Evolutionary conservation across 2,888 invertebrate genomes (phyloP).

Genomic region (Gortyna flavago): DNA sequence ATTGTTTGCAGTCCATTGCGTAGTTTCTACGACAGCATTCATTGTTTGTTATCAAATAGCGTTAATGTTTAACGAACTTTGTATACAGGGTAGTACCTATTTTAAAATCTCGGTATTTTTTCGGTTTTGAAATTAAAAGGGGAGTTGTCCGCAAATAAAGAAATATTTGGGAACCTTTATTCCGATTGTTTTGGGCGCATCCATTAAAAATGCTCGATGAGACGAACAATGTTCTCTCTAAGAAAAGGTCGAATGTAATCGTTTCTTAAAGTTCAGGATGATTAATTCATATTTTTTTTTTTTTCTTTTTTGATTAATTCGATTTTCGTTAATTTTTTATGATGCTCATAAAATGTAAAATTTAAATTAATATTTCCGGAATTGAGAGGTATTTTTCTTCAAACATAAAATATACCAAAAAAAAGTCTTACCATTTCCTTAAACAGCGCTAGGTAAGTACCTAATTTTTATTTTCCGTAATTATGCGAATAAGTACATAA

Average conservation of each 20-base stretch:
- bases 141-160: conserved; percentile 7
- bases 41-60: conserved; percentile 42
- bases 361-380: not conserved
- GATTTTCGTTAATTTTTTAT: not conserved
- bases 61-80: conserved; percentile 28
- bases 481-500: not conserved
- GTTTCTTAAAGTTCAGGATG: not conserved
- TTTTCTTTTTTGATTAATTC: too few species aligned
- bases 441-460: not conserved
- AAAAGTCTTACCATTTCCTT: not conserved
- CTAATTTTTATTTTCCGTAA: too few species aligned
- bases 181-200: conserved; percentile 9
- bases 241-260: conserved; percentile 9
- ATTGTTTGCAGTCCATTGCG: conserved; percentile 51
- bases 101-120: conserved; percentile 11
- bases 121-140: conserved; percentile 2
- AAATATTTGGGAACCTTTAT: not conserved
- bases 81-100: conserved; percentile 24
- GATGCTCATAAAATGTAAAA: not conserved
- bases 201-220: conserved; percentile 37
- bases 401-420: not conserved
- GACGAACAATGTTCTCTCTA: not conserved
- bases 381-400: not conserved
- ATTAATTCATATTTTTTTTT: not conserved
- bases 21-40: conserved; percentile 34